Percentiles rank a stretch among this genome's conserved stretches.
Evolutionary conservation across 2,888 invertebrate genomes (phyloP).

Genomic region (Agrochola macilenta): DNA sequence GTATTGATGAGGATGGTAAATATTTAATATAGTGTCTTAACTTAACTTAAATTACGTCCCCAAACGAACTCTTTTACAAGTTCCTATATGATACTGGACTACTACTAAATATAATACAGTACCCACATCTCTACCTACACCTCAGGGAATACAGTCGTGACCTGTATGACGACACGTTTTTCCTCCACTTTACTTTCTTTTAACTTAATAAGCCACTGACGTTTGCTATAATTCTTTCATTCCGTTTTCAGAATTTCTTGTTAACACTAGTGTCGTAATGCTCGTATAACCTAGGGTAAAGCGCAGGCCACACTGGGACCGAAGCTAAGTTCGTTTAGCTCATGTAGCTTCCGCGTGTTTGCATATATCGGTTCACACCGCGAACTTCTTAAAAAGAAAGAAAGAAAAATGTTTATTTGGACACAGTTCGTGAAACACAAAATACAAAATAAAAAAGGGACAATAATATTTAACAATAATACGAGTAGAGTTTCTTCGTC

Average conservation of each 20-base stretch:
- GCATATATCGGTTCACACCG: too few species aligned
- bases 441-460: too few species aligned
- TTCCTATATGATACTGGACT: not conserved
- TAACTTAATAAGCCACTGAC: constrained; percentile 34
- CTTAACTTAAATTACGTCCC: too few species aligned
- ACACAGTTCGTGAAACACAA: too few species aligned
- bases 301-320: too few species aligned
- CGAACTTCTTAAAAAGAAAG: too few species aligned
- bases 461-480: too few species aligned
- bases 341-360: not conserved
- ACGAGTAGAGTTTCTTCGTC: too few species aligned
- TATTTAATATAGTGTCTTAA: too few species aligned
- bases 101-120: not conserved
- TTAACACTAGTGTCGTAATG: not conserved
- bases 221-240: constrained; percentile 30
- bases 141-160: constrained; percentile 10
- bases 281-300: constrained; percentile 2
- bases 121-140: constrained; percentile 1
- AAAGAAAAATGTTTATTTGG: too few species aligned
- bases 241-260: constrained; percentile 32
- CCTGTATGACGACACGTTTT: constrained; percentile 22
- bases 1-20: too few species aligned
- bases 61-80: not conserved
- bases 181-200: constrained; percentile 1
- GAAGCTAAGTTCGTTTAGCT: too few species aligned